Evolutionary conservation across 2,797 vertebrate species (phyloP).

Genomic region (Catharus ustulatus): DNA sequence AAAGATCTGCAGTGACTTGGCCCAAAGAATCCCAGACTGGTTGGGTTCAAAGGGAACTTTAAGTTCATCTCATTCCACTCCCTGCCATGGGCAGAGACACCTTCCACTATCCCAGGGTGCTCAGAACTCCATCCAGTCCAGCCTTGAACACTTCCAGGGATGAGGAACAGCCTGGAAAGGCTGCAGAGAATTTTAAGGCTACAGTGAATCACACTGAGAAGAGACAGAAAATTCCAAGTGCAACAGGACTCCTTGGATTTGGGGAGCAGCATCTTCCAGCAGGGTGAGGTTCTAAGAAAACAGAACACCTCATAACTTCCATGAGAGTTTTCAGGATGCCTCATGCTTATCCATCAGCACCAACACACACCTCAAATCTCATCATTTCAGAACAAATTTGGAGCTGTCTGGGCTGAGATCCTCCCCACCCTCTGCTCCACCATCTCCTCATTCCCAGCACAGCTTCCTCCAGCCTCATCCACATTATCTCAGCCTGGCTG

Average conservation of each 20-base stretch:
- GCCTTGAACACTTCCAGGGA: not conserved
- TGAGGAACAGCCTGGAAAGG: not conserved
- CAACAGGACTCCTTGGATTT: not conserved
- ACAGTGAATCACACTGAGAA: not conserved
- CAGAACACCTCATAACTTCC: not conserved
- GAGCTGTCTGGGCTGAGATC: not conserved
- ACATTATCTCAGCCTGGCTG: not conserved
- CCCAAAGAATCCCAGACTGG: not conserved
- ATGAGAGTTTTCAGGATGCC: not conserved
- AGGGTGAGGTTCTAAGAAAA: constrained; percentile 14
- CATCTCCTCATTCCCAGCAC: not conserved
- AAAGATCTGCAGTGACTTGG: not conserved
- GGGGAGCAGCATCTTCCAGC: not conserved
- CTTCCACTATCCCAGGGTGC: not conserved
- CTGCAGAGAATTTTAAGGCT: not conserved
- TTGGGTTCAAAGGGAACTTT: not conserved
- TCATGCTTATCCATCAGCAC: not conserved
- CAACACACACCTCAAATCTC: not conserved
- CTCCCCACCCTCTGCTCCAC: not conserved
- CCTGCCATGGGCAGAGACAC: not conserved
- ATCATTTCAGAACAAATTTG: not conserved
- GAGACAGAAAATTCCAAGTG: not conserved
- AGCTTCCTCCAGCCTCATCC: not conserved
- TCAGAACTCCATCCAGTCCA: not conserved
- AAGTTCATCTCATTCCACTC: not conserved